Evolutionary conservation across 1,140 invertebrate genomes (phyloP), one percentile per base, ranked within the genome.

Genomic region (Grapholita molesta): DNA sequence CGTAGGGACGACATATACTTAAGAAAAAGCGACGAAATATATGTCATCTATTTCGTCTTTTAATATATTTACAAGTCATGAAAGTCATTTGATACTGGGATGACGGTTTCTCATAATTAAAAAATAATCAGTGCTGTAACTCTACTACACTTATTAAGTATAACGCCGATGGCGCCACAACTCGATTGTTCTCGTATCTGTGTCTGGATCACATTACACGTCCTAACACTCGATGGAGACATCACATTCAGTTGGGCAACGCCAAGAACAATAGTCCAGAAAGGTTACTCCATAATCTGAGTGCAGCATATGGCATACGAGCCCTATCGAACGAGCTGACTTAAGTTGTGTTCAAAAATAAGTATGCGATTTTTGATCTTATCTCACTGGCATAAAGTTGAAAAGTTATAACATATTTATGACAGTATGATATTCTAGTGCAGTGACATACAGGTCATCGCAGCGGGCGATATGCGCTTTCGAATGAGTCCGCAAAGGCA

Each of bases 191-290:
- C 66, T 65, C 35, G 32, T 70, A 72, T 74, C 70, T 66, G 61
- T 69, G 75, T 74, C 38, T 66, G 66, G 70, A 76, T 74, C 75
- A 73, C n/a, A n/a, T n/a, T 71, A 68, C 65, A 68, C 67, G 64
- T 65, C 70, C 65, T 53, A 76, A 71, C 71, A 64, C 61, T 74
- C 70, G 67, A 73, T 64, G 64, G 66, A 69, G 55, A 68, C 67
- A 71, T 52, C 32, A 68, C 28, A 69, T 64, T 21, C 35, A 35
- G 57, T 73, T 74, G 53, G 53, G 67, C 70, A 75, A 71, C 64
- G 23, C 3, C 52, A 53, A 68, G 69, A 75, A 75, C 71, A 75
- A 75, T 75, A 65, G 66, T 53, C 21, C 67, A 18, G 30, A 53
- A 57, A 57, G 11, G 53, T 24, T 57, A 23, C 23, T 12, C 53